phyloP scores from a whole-genome alignment of 2,113 vertebrate species.

The Eulemur macaco region DNA sequence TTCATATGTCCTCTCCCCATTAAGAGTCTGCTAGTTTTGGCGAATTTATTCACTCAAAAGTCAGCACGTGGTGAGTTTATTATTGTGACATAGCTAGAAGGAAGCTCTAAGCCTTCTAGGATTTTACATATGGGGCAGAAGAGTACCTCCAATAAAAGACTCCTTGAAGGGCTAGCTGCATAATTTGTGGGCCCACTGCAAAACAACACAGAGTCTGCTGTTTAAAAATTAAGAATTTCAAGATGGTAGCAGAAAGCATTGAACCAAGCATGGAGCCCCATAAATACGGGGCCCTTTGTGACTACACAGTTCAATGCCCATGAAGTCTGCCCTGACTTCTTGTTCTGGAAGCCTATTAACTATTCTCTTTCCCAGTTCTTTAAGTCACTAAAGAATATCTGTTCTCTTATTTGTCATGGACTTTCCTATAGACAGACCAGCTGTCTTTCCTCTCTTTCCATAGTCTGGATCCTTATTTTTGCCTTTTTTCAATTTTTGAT shows the following conservation, averaged over 20 bases:
- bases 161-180: background rate
- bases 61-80: background rate
- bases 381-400: background rate
- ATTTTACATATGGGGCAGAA: background rate
- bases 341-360: background rate
- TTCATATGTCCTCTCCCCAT: background rate
- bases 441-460: background rate
- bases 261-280: background rate
- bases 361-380: background rate
- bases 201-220: background rate
- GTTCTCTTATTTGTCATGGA: background rate
- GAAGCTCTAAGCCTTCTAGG: background rate
- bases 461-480: background rate
- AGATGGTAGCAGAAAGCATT: background rate
- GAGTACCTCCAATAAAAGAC: background rate
- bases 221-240: background rate
- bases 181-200: background rate
- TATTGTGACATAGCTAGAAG: background rate
- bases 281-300: fast-evolving
- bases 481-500: conserved; percentile 9
- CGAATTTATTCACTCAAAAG: background rate
- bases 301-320: background rate
- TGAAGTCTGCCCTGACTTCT: background rate
- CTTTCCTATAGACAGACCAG: background rate
- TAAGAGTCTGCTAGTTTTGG: background rate